phyloP scores from a whole-genome alignment of 2,113 vertebrate genomes.

The Symphodus melops region DNA sequence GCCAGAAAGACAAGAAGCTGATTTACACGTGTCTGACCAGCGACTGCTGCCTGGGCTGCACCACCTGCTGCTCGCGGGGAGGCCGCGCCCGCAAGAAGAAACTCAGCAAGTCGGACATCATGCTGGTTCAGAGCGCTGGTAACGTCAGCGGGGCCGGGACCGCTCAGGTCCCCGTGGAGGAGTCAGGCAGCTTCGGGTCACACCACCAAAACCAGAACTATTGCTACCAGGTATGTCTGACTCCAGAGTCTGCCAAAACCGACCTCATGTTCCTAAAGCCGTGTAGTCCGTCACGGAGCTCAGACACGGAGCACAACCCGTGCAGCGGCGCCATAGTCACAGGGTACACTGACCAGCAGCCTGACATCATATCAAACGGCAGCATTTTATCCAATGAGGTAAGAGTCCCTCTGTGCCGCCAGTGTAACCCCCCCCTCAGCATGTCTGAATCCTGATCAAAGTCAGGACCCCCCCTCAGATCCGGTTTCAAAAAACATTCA shows the following conservation, averaged over 20 bases:
- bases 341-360: conserved; percentile 94
- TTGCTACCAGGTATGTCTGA: conserved; percentile 99
- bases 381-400: conserved; percentile 97
- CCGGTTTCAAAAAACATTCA: neutral
- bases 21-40: conserved; percentile 93
- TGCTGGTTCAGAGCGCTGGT: conserved; percentile 93
- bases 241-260: conserved; percentile 97
- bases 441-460: conserved; percentile 28
- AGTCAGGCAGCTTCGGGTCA: conserved; percentile 91
- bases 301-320: conserved; percentile 92
- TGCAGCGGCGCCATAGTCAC: conserved; percentile 91
- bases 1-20: conserved; percentile 97
- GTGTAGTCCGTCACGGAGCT: conserved; percentile 92
- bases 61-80: conserved; percentile 92
- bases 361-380: conserved; percentile 98
- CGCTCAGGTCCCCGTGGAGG: conserved; percentile 89
- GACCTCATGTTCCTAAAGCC: conserved; percentile 99
- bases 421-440: conserved; percentile 23
- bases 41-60: conserved; percentile 92
- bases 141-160: conserved; percentile 83
- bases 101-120: conserved; percentile 98
- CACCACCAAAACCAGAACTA: conserved; percentile 97
- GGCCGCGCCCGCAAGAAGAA: conserved; percentile 95
- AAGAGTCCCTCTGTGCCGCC: conserved; percentile 72
- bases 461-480: conserved; percentile 17